Conservation (phyloP, 2,888 invertebrate species). For the Linnaemya vulpina region DNA sequence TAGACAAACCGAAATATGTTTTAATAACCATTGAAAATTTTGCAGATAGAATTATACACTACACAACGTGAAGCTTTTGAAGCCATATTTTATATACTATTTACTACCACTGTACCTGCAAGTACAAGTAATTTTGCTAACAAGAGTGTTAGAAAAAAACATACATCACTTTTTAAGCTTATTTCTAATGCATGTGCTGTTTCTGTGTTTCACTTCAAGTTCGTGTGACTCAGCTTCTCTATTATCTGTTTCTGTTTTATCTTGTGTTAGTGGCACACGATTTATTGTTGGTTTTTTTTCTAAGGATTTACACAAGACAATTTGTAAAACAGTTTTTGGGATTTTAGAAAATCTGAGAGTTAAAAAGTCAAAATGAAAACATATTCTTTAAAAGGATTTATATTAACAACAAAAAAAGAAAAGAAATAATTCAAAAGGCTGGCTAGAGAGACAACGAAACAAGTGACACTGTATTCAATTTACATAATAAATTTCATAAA, state of each 20-base stretch:
- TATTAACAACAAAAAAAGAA: constrained; percentile 10
- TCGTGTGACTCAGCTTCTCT: constrained; percentile 20
- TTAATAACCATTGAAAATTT: not conserved
- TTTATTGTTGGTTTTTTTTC: constrained; percentile 60
- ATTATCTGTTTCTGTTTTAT: constrained; percentile 40
- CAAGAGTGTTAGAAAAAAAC: constrained; percentile 57
- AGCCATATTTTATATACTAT: not conserved
- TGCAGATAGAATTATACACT: not conserved
- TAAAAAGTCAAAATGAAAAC: constrained; percentile 54
- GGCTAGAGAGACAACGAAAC: constrained; percentile 3
- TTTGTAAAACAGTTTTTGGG: constrained; percentile 63
- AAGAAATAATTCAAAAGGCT: constrained; percentile 18
- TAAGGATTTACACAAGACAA: constrained; percentile 64
- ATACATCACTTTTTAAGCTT: constrained; percentile 70
- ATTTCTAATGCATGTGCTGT: constrained; percentile 69
- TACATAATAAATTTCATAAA: constrained; percentile 47
- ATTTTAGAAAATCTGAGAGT: constrained; percentile 49
- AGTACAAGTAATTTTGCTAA: constrained; percentile 38
- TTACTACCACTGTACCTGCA: constrained; percentile 12
- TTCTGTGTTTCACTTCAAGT: constrained; percentile 22
- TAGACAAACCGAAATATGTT: not conserved
- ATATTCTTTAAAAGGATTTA: constrained; percentile 66
- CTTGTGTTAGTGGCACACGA: constrained; percentile 67
- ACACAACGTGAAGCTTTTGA: not conserved
- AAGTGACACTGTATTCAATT: constrained; percentile 41